phyloP scores from a whole-genome alignment of 2,113 vertebrate species.

The Passer domesticus region DNA sequence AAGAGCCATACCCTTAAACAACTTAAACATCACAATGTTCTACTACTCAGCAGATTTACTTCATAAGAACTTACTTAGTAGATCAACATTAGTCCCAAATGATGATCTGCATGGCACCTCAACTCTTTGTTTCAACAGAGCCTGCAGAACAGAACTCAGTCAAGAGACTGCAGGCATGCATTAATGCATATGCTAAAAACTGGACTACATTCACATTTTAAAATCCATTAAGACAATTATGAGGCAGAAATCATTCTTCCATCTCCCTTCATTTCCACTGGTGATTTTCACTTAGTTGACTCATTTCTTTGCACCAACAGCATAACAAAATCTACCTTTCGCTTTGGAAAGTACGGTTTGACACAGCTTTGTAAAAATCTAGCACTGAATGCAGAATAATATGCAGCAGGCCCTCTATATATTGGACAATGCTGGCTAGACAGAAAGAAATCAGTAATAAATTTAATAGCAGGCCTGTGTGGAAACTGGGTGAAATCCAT shows the following conservation, averaged over 20 bases:
- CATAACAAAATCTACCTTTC: background rate
- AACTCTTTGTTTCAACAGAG: background rate
- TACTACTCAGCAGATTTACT: background rate
- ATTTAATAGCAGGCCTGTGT: background rate
- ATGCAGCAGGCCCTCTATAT: background rate
- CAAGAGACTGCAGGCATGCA: background rate
- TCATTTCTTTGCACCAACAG: background rate
- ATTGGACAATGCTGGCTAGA: background rate
- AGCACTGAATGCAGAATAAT: background rate
- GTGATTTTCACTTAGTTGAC: background rate
- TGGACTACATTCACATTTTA: background rate
- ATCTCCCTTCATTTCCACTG: background rate
- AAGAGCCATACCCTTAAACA: background rate
- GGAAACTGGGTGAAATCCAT: background rate
- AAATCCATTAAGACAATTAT: conserved; percentile 5
- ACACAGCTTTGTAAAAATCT: background rate
- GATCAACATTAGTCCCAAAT: background rate
- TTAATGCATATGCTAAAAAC: background rate
- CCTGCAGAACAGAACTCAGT: background rate
- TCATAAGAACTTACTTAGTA: background rate
- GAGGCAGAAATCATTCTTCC: background rate
- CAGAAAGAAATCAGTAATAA: background rate
- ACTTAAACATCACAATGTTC: background rate
- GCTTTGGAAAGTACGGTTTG: background rate
- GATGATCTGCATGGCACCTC: background rate